Percentiles rank a stretch among this genome's conserved stretches.
These are phyloP conservation scores for Lingula anatina DNA, from an alignment of 2,888 invertebrate species.

Conservation along the genomic window DNA sequence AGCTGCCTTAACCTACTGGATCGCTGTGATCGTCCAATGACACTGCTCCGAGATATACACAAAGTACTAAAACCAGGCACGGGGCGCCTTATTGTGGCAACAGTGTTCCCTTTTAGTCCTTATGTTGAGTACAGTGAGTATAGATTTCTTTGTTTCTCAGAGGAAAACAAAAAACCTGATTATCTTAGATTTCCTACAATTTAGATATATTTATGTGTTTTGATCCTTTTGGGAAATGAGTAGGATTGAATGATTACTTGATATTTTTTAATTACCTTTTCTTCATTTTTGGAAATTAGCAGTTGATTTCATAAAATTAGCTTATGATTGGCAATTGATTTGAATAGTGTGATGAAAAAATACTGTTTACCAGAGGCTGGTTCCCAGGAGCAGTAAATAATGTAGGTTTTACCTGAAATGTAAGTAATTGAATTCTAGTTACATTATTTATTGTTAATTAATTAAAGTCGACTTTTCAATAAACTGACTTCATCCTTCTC, in stretches of 20 bases:
- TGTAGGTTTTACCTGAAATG: too few species aligned
- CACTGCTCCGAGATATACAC: constrained; percentile 71
- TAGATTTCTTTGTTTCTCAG: too few species aligned
- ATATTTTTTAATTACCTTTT: neutral
- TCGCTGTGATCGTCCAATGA: constrained; percentile 79
- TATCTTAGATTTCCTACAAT: neutral
- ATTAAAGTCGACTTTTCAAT: too few species aligned
- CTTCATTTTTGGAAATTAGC: neutral
- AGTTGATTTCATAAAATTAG: too few species aligned
- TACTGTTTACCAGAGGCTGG: too few species aligned
- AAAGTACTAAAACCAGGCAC: constrained; percentile 63
- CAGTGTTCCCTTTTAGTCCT: constrained; percentile 89
- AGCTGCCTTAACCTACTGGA: constrained; percentile 91
- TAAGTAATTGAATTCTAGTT: too few species aligned
- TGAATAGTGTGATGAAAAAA: too few species aligned
- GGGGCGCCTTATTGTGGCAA: constrained; percentile 77
- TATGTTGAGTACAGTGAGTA: constrained; percentile 71
- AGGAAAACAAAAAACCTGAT: neutral
- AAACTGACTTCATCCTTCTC: too few species aligned
- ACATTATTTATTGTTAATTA: too few species aligned
- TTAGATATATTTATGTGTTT: too few species aligned
- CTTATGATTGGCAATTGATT: too few species aligned
- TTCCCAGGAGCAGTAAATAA: too few species aligned
- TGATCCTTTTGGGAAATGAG: neutral
- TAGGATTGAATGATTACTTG: neutral